These are phyloP conservation scores for Vireo griseus DNA, from an alignment of 2,797 vertebrate genomes.

Conservation along the genomic window DNA sequence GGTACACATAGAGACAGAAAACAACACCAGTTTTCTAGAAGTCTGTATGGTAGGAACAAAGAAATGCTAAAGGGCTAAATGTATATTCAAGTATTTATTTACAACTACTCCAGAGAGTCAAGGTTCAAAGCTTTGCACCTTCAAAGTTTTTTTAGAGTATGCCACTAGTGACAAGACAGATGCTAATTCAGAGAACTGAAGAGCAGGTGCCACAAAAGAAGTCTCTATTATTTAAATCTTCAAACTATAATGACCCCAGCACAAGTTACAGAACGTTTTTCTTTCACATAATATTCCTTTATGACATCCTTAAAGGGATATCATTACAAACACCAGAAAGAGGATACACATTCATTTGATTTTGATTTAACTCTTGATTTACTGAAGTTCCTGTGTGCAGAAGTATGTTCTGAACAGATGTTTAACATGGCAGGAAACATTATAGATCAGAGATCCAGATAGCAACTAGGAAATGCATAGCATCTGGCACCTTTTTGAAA, in stretches of 20 bases:
- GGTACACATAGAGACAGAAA: not conserved
- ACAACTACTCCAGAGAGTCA: not conserved
- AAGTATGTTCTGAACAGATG: constrained; percentile 62
- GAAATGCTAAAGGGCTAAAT: constrained; percentile 5
- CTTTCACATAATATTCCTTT: not conserved
- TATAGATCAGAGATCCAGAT: constrained; percentile 66
- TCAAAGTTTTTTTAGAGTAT: not conserved
- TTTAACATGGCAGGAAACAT: constrained; percentile 68
- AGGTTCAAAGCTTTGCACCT: not conserved
- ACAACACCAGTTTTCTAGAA: not conserved
- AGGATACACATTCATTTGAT: not conserved
- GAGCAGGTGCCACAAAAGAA: not conserved
- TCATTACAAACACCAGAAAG: not conserved
- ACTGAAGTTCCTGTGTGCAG: constrained; percentile 46
- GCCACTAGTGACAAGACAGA: not conserved
- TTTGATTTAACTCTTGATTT: constrained; percentile 50
- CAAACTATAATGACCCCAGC: not conserved
- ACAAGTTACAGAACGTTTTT: not conserved
- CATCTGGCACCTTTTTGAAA: constrained; percentile 70
- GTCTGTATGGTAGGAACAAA: not conserved
- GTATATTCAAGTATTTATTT: not conserved
- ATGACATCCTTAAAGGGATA: not conserved
- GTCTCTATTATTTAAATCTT: not conserved
- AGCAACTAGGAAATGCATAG: constrained; percentile 68
- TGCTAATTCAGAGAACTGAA: not conserved